Percentiles rank a stretch among this genome's conserved stretches.
phyloP scores from a whole-genome alignment of 1,140 invertebrate species.

The Holcopasites calliopsidis region DNA sequence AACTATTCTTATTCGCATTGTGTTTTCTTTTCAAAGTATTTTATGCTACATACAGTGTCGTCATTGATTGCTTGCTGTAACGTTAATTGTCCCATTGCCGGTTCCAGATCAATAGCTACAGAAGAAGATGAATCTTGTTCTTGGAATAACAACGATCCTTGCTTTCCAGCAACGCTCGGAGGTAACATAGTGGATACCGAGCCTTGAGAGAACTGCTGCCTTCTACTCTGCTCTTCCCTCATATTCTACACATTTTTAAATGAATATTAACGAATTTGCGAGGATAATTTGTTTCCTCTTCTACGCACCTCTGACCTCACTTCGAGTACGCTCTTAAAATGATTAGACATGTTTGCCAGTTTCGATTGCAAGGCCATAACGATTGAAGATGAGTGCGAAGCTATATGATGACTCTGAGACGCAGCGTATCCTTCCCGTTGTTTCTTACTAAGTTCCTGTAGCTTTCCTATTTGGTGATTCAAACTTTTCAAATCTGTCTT shows the following conservation, averaged over 20 bases:
- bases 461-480: slow-evolving; percentile 96
- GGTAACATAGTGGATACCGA: slow-evolving; percentile 85
- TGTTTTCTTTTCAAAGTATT: not conserved
- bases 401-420: slow-evolving; percentile 88
- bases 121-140: slow-evolving; percentile 84
- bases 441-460: slow-evolving; percentile 89
- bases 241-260: slow-evolving; percentile 87
- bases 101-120: slow-evolving; percentile 88
- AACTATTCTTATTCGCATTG: slow-evolving; percentile 7
- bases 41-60: slow-evolving; percentile 82
- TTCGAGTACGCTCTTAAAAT: slow-evolving; percentile 95
- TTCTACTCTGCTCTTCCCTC: slow-evolving; percentile 95
- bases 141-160: slow-evolving; percentile 83
- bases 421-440: slow-evolving; percentile 81
- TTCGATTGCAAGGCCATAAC: slow-evolving; percentile 97
- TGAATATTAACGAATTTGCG: slow-evolving; percentile 9
- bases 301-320: slow-evolving; percentile 87
- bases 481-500: slow-evolving; percentile 97
- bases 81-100: slow-evolving; percentile 76
- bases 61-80: slow-evolving; percentile 88
- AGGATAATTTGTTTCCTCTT: not conserved
- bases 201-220: slow-evolving; percentile 96
- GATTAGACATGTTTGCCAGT: slow-evolving; percentile 96
- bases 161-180: slow-evolving; percentile 85
- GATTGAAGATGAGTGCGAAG: slow-evolving; percentile 97